Conservation (phyloP, 2,888 invertebrate species). For the Nomada lathburiana region DNA sequence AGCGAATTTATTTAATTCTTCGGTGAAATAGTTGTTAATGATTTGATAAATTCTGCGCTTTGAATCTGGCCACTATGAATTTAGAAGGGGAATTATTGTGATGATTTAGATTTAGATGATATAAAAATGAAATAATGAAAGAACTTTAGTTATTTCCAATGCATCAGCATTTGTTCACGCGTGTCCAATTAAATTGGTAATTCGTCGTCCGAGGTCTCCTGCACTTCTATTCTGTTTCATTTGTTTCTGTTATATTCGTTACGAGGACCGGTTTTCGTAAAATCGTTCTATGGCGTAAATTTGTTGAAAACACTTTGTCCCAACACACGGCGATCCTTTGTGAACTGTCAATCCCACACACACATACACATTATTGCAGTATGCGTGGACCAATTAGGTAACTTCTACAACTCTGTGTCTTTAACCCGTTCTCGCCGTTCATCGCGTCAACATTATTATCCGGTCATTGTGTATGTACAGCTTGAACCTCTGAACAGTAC, state of each 20-base stretch:
- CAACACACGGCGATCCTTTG: constrained; percentile 30
- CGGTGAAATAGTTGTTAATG: too few relatives aligned
- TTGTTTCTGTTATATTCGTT: not conserved
- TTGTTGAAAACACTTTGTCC: constrained; percentile 12
- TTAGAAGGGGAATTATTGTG: too few relatives aligned
- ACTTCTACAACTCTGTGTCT: constrained; percentile 77
- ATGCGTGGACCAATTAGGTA: constrained; percentile 82
- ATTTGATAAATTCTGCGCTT: too few relatives aligned
- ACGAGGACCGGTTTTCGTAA: not conserved
- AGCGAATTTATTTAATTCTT: too few relatives aligned
- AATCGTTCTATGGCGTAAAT: constrained; percentile 20
- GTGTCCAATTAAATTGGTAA: too few relatives aligned
- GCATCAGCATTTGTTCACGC: too few relatives aligned
- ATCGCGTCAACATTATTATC: constrained; percentile 34
- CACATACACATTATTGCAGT: constrained; percentile 78
- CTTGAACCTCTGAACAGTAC: constrained; percentile 64
- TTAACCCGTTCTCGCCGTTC: constrained; percentile 54
- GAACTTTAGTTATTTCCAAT: too few relatives aligned
- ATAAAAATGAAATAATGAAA: too few relatives aligned
- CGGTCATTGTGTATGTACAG: constrained; percentile 64
- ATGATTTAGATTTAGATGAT: too few relatives aligned
- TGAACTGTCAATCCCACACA: constrained; percentile 51
- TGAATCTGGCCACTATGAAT: too few relatives aligned
- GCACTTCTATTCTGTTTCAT: too few relatives aligned
- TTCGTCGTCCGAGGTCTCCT: too few relatives aligned